Evolutionary conservation across 1,140 invertebrate species (phyloP).

Genomic region (Drosophila ohnishii): DNA sequence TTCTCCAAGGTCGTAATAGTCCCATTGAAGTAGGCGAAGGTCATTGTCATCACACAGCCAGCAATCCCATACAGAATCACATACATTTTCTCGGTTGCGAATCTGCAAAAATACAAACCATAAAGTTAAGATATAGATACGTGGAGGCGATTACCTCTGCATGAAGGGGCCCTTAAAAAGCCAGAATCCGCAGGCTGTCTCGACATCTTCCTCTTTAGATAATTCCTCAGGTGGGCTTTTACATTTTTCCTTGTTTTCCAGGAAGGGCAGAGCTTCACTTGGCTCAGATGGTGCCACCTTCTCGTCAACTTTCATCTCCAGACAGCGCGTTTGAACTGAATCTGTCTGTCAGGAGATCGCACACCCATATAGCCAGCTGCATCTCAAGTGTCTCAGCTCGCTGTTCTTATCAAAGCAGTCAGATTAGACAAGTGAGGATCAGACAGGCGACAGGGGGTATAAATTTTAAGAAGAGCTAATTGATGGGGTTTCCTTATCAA

Average conservation of each 20-base stretch:
- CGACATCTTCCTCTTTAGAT: conserved; percentile 41
- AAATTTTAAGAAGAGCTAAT: conserved; percentile 21
- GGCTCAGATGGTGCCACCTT: not conserved
- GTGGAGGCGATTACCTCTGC: conserved; percentile 77
- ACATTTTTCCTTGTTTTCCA: not conserved
- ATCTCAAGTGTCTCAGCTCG: not conserved
- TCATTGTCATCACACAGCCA: conserved; percentile 88
- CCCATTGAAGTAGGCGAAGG: conserved; percentile 90
- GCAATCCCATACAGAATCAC: conserved; percentile 88
- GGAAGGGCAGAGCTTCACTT: conserved; percentile 16
- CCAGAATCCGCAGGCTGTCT: conserved; percentile 87
- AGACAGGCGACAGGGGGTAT: conserved; percentile 13
- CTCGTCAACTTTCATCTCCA: conserved; percentile 2
- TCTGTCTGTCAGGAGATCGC: not conserved
- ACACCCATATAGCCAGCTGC: conserved; percentile 1
- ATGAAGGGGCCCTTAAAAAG: conserved; percentile 84
- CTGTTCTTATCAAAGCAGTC: conserved; percentile 22
- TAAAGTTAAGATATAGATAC: not conserved
- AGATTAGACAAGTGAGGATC: conserved; percentile 38
- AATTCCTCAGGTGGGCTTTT: not conserved
- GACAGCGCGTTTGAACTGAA: conserved; percentile 11
- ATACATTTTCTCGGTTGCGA: conserved; percentile 90
- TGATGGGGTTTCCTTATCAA: conserved; percentile 28
- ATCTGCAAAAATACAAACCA: conserved; percentile 65
- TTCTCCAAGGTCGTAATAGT: conserved; percentile 92